These are phyloP conservation scores for Ridgeia piscesae DNA, from an alignment of 1,140 invertebrate genomes.

Conservation along the genomic window DNA sequence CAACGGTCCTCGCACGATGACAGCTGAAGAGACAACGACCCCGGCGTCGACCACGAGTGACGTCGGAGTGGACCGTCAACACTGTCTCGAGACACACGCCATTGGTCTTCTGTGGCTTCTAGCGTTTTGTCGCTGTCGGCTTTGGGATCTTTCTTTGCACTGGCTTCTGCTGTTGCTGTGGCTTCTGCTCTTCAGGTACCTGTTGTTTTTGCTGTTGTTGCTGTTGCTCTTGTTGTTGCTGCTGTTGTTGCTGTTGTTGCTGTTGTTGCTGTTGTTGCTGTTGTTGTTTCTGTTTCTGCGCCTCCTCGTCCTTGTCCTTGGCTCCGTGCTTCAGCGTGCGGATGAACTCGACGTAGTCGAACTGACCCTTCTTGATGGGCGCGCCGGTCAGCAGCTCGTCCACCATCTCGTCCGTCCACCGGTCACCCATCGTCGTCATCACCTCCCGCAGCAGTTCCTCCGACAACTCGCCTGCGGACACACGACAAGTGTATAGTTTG, in stretches of 20 bases:
- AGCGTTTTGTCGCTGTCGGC: neutral
- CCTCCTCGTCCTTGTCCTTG: conserved; percentile 20
- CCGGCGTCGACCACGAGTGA: no score
- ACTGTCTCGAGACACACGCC: neutral
- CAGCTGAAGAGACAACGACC: no score
- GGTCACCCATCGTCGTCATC: conserved; percentile 94
- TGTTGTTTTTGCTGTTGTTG: neutral
- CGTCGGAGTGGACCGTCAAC: no score
- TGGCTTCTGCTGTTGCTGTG: neutral
- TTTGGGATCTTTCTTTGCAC: neutral
- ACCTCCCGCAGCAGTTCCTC: conserved; percentile 92
- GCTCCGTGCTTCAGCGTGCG: conserved; percentile 48
- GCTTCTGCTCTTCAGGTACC: neutral
- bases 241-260: neutral
- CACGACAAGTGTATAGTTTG: neutral
- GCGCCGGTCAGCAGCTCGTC: conserved; percentile 98
- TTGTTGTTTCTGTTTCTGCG: neutral
- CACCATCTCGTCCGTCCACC: conserved; percentile 89
- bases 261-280: neutral
- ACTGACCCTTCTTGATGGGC: conserved; percentile 89
- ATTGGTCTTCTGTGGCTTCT: neutral
- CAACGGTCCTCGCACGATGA: neutral
- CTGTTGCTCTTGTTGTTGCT: neutral
- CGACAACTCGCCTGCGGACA: conserved; percentile 65
- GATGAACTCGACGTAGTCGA: conserved; percentile 99